A percentile compares a stretch with the other conserved stretches of the same genome.
These are phyloP conservation scores for Nymphalis urticae DNA, from an alignment of 2,888 invertebrate species.

Conservation along the genomic window DNA sequence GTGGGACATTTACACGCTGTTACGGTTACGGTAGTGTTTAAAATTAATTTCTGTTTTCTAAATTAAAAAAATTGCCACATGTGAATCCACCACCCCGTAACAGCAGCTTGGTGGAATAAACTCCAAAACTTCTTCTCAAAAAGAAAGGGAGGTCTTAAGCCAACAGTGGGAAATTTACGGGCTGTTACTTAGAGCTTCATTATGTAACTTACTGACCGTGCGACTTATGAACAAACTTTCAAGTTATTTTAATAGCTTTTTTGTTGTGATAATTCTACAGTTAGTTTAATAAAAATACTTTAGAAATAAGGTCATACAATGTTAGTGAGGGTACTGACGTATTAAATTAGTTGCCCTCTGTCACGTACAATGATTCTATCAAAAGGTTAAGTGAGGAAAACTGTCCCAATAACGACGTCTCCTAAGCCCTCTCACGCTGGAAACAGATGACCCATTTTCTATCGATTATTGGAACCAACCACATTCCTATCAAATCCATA, in stretches of 20 bases:
- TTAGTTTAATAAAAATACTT: not conserved
- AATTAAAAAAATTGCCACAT: too few relatives aligned
- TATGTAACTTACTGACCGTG: too few relatives aligned
- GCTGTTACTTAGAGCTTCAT: too few relatives aligned
- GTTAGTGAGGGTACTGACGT: not conserved
- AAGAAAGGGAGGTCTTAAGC: too few relatives aligned
- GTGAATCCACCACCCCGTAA: too few relatives aligned
- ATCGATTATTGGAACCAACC: not conserved
- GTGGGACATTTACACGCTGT: too few relatives aligned
- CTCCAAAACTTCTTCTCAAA: too few relatives aligned
- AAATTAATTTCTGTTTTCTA: too few relatives aligned
- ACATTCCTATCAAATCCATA: not conserved
- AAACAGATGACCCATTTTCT: slow-evolving; percentile 3
- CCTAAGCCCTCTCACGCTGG: slow-evolving; percentile 4
- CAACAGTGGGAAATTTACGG: too few relatives aligned
- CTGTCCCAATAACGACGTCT: slow-evolving; percentile 8
- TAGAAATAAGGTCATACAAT: not conserved
- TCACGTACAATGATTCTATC: slow-evolving; percentile 13
- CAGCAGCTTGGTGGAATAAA: too few relatives aligned
- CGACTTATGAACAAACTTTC: not conserved
- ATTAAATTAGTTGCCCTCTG: slow-evolving; percentile 6
- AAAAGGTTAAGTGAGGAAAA: slow-evolving; percentile 13
- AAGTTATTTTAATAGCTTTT: not conserved
- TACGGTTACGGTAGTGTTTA: too few relatives aligned
- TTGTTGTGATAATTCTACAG: not conserved